Evolutionary conservation across 2,888 invertebrate species (phyloP).

Genomic region (Lucinisca nassula): DNA sequence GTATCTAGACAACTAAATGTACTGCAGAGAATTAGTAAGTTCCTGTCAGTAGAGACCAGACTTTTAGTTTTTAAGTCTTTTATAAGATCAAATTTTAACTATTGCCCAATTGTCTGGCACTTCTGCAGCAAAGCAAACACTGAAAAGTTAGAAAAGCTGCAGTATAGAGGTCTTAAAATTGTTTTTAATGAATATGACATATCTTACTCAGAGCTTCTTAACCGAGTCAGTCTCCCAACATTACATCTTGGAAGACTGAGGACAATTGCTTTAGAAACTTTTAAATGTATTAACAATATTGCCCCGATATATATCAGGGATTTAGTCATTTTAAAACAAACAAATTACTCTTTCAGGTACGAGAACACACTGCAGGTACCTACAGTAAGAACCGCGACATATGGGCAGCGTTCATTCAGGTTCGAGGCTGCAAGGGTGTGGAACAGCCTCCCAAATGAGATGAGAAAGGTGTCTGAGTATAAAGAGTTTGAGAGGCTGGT

Average conservation of each 20-base stretch:
- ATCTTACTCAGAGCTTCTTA: not conserved
- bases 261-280: not conserved
- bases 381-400: no score
- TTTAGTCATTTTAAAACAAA: no score
- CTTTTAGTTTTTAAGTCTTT: not conserved
- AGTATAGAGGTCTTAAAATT: slow-evolving; percentile 1
- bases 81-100: no score
- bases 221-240: not conserved
- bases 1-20: slow-evolving; percentile 14
- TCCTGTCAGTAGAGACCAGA: not conserved
- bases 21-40: slow-evolving; percentile 1
- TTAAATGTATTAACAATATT: no score
- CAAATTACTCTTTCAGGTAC: no score
- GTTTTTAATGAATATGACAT: not conserved
- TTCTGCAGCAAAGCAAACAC: not conserved
- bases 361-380: no score
- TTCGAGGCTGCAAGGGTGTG: no score
- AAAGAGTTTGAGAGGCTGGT: no score
- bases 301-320: no score
- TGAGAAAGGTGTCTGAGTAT: no score
- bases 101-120: slow-evolving; percentile 19
- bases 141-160: slow-evolving; percentile 12
- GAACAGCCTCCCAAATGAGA: no score
- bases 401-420: no score
- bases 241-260: not conserved